Evolutionary conservation across 2,113 vertebrate genomes (phyloP), one percentile per base, ranked within the genome.

Genomic region (Colistium nudipinnis): DNA sequence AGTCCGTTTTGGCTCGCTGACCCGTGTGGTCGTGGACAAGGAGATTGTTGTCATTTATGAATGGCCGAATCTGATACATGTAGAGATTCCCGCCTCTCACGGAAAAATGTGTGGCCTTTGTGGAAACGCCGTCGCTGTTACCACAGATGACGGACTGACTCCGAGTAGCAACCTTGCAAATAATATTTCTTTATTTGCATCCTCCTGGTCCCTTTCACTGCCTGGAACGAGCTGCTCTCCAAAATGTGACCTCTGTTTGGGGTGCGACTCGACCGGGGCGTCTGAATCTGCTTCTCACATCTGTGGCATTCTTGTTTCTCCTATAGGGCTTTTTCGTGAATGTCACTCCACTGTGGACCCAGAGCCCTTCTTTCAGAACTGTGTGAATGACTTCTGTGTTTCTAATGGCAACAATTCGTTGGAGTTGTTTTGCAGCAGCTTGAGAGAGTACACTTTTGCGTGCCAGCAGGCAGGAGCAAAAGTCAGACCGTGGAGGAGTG

Each of bases 331-430:
- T 6, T 89, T 88, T 38, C 45, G 72, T 30, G 59, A n/a, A 6
- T 90, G 84, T 38, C 79, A 73, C 31, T 38, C 64, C 2, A 20
- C 49, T 20, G 64, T 89, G 7, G 62, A 80, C 31, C 84, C 83
- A 48, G 9, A 57, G n/a, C 62, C 60, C 1, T 82, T 77, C 33
- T 76, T 77, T 56, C 35, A 84, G 6, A 77, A 62, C 57, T 90
- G 85, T 48, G 74, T 84, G 30, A 85, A 75, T 47, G 78, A 82
- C 65, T 39, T 88, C 22, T 89, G 78, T 53, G 9, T 71, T 31
- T 71, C 82, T 35, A 48, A 74, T 52, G 53, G 47, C 11, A 60
- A 61, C 16, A 27, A 65, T n/a, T n/a, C n/a, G n/a, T n/a, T n/a
- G n/a, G 36, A 61, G 13, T 47, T 74, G 35, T 31, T 82, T 62